Evolutionary conservation across 2,888 invertebrate genomes (phyloP).

Genomic region (Zaprionus obscuricornis): DNA sequence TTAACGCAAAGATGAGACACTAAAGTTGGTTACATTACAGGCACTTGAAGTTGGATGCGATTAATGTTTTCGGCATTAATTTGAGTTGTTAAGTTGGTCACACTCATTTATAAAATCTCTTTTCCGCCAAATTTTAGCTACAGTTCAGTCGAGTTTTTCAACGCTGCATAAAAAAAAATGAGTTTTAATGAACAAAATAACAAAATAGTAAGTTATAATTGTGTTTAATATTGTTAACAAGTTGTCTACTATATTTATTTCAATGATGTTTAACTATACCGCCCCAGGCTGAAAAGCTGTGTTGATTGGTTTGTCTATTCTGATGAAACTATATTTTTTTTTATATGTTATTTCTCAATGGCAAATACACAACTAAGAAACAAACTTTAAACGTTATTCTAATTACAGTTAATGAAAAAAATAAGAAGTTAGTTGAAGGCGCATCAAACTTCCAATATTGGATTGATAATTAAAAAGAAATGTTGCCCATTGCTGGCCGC

Average conservation of each 20-base stretch:
- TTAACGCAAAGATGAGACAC: too few relatives aligned
- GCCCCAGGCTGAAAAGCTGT: constrained; percentile 61
- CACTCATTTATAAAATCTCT: too few relatives aligned
- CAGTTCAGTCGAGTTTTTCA: too few relatives aligned
- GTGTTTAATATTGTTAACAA: not conserved
- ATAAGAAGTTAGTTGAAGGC: not conserved
- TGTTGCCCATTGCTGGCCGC: not conserved
- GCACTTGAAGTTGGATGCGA: too few relatives aligned
- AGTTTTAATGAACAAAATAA: too few relatives aligned
- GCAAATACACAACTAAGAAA: not conserved
- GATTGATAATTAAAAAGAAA: constrained; percentile 6
- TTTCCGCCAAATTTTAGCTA: not conserved
- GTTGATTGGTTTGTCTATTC: constrained; percentile 52
- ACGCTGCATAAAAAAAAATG: not conserved
- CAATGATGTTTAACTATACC: constrained; percentile 50
- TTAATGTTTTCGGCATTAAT: too few relatives aligned
- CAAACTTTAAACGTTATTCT: not conserved
- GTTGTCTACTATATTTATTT: not conserved
- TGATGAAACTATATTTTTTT: constrained; percentile 26
- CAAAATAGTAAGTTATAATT: constrained; percentile 12
- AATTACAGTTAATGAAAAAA: not conserved
- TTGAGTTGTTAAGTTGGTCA: too few relatives aligned
- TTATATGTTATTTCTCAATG: not conserved
- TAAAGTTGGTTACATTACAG: too few relatives aligned
- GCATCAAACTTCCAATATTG: not conserved